Conservation (phyloP, 2,888 invertebrate species). For the Apotomis betuletana region DNA sequence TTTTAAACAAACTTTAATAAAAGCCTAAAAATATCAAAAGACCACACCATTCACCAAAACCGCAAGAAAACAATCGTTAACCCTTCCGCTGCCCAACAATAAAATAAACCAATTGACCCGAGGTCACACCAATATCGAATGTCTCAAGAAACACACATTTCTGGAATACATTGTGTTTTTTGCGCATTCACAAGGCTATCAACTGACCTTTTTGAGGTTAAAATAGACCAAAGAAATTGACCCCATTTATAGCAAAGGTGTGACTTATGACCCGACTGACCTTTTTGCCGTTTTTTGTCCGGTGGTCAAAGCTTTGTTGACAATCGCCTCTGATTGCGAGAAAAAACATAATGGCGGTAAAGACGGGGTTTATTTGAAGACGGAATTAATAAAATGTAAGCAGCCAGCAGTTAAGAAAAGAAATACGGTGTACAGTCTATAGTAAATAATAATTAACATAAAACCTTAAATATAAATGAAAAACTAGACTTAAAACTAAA, state of each 20-base stretch:
- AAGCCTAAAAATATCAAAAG: conserved; percentile 5
- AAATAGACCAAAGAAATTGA: conserved; percentile 55
- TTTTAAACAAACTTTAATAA: background rate
- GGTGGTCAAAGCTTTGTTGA: conserved; percentile 67
- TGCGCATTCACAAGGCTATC: conserved; percentile 59
- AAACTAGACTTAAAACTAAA: too few species aligned
- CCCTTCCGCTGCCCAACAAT: conserved; percentile 43
- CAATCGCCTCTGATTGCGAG: conserved; percentile 73
- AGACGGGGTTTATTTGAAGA: conserved; percentile 15
- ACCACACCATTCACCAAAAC: conserved; percentile 21
- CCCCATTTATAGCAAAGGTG: conserved; percentile 58
- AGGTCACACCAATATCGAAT: conserved; percentile 75
- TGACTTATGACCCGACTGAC: conserved; percentile 66
- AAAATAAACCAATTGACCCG: conserved; percentile 60
- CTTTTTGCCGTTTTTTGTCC: conserved; percentile 58
- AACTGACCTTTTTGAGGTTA: conserved; percentile 47
- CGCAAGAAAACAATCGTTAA: conserved; percentile 37
- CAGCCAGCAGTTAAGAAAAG: background rate
- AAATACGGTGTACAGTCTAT: background rate
- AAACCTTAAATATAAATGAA: too few species aligned
- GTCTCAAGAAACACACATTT: conserved; percentile 66
- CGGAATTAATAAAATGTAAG: conserved; percentile 3
- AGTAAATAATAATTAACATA: too few species aligned
- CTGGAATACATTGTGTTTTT: conserved; percentile 55
- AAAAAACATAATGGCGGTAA: conserved; percentile 59